Evolutionary conservation across 2,113 vertebrate species (phyloP), one percentile per base, ranked within the genome.

Genomic region (Megatriorchis doriae): DNA sequence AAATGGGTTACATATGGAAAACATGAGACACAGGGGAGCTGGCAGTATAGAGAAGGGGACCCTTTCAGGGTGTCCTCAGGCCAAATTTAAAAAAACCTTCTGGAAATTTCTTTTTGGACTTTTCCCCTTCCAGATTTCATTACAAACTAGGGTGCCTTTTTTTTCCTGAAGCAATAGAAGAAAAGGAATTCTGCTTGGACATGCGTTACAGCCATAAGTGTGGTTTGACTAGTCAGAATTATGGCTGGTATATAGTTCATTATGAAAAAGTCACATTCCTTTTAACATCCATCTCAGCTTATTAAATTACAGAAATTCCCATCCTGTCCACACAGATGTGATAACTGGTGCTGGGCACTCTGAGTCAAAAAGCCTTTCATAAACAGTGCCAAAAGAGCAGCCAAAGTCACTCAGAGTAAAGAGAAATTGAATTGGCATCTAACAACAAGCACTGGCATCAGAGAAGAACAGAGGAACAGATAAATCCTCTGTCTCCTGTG

Each of bases 151-250:
- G 38, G 75, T 43, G 19, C 42, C 42, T 82, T 50, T 65, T 66
- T 19, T 45, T 43, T 52, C 50, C n/a, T 50, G 53, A 62, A 84
- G n/a, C 40, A 78, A 93, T 9, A 65, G 31, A 43, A 56, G 55
- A 86, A 62, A 42, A 58, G 21, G 52, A 89, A 78, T 79, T 80
- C 66, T 43, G 47, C 53, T 36, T 73, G 40, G 45, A 25, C 53
- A 53, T 4, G 22, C 1, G 0, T 55, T 89, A 74, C 18, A 68
- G 32, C 27, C 1, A 0, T 53, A 73, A 27, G 32, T 11, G 22
- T 27, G 26, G 26, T 48, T 61, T 32, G 36, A 34, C 61, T 61
- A 47, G 31, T 55, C 16, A 73, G 53, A 82, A 55, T n/a, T 77
- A 56, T 9, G 43, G 32, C 31, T 63, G n/a, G 21, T 34, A 74